phyloP scores from a whole-genome alignment of 2,888 invertebrate genomes.

The Diaperis boleti region DNA sequence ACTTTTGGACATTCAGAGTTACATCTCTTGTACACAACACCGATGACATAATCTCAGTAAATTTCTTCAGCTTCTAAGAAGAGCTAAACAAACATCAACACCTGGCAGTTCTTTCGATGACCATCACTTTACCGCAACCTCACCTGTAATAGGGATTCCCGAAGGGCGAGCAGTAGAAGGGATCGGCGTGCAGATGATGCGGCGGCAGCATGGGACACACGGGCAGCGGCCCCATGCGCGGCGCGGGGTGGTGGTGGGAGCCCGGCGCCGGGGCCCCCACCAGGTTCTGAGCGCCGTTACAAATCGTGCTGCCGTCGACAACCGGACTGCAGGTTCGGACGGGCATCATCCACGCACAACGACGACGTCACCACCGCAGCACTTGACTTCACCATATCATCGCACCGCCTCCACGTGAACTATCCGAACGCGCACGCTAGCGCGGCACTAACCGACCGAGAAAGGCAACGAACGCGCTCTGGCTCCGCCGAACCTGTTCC shows the following conservation, averaged over 20 bases:
- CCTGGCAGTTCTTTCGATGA: too few species aligned
- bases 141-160: conserved; percentile 72
- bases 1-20: too few species aligned
- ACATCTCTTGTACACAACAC: too few species aligned
- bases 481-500: conserved; percentile 44
- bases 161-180: conserved; percentile 73
- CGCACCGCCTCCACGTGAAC: conserved; percentile 75
- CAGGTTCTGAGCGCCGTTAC: conserved; percentile 61
- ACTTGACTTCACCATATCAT: conserved; percentile 61
- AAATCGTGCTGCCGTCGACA: conserved; percentile 60
- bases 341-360: conserved; percentile 45
- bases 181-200: conserved; percentile 70
- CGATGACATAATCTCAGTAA: too few species aligned
- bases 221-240: conserved; percentile 64
- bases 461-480: conserved; percentile 59
- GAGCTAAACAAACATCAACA: too few species aligned
- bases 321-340: conserved; percentile 51
- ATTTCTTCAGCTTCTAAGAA: too few species aligned
- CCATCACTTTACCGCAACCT: too few species aligned
- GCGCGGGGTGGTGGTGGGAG: conserved; percentile 56
- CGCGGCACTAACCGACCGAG: conserved; percentile 60
- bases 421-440: conserved; percentile 43
- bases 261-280: conserved; percentile 61
- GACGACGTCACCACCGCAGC: conserved; percentile 16
- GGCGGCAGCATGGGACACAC: conserved; percentile 58